Evolutionary conservation across 2,888 invertebrate species (phyloP), one percentile per base, ranked within the genome.

Genomic region (Leucania comma): DNA sequence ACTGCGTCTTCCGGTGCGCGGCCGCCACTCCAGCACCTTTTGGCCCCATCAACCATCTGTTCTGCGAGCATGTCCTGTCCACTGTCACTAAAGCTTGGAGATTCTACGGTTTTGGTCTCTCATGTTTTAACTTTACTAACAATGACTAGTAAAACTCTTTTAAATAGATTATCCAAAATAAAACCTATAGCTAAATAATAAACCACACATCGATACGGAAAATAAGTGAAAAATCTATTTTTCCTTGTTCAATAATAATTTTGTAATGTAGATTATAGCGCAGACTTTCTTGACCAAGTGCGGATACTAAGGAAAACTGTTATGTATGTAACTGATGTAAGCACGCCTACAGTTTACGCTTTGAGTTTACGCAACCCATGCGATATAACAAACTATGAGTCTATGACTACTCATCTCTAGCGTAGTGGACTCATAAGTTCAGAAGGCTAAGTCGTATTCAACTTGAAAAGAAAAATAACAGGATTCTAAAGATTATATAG

Each of bases 191-290:
- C 26, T 57, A 65, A 64, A 42, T 29, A 46, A 57, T 54, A 58
- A n/a, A 32, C 38, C 38, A 48, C 58, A 63, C 56, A 63, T 42
- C 26, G 22, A 69, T 77, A 65, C 66, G 78, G 72, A 78, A 66
- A 78, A 66, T 22, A 56, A 62, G 42, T 63, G 66, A 51, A 60
- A 63, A 71, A 66, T 1, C 14, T 20, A 46, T 26, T 61, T 81
- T 82, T 77, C 81, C 82, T 82, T 57, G 59, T 82, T 59, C 26
- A 60, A 35, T 22, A 72, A 24, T 62, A 50, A 63, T 78, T 71
- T 60, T 42, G 51, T 56, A 53, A 32, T 35, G 51, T 50, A 46
- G 24, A 66, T 24, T 51, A 58, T 35, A 38, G 14, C 12, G 60
- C 54, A 46, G 48, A 50, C 57, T 81, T 78, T 78, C 66, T 78